phyloP scores from a whole-genome alignment of 2,797 vertebrate genomes.

The Sphenopsis melanotis region DNA sequence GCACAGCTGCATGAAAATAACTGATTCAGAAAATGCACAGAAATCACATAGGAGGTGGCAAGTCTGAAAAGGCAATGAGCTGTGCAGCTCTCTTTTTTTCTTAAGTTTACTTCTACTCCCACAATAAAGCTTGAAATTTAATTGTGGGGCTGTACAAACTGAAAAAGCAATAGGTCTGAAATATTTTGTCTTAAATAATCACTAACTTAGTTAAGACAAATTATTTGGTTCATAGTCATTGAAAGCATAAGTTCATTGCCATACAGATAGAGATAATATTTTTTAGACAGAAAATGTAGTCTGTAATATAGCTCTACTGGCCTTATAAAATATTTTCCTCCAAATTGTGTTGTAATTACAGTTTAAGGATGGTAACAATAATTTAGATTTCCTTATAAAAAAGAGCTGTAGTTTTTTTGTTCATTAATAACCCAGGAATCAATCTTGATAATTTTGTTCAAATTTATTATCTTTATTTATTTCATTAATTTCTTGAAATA shows the following conservation, averaged over 20 bases:
- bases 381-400: not conserved
- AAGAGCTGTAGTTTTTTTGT: not conserved
- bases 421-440: not conserved
- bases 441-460: not conserved
- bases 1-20: not conserved
- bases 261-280: not conserved
- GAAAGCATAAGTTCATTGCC: not conserved
- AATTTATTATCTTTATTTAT: not conserved
- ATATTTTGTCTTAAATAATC: not conserved
- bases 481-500: not conserved
- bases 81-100: not conserved
- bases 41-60: not conserved
- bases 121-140: not conserved
- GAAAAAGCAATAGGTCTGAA: not conserved
- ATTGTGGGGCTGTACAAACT: rapidly evolving
- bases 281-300: not conserved
- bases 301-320: not conserved
- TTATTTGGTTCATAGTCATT: not conserved
- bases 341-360: not conserved
- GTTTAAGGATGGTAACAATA: not conserved
- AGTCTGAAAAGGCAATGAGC: not conserved
- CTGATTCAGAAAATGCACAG: not conserved
- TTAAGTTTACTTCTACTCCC: not conserved
- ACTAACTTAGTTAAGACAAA: not conserved
- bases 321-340: not conserved